phyloP scores from a whole-genome alignment of 2,888 invertebrate species.

The Acronicta psi region DNA sequence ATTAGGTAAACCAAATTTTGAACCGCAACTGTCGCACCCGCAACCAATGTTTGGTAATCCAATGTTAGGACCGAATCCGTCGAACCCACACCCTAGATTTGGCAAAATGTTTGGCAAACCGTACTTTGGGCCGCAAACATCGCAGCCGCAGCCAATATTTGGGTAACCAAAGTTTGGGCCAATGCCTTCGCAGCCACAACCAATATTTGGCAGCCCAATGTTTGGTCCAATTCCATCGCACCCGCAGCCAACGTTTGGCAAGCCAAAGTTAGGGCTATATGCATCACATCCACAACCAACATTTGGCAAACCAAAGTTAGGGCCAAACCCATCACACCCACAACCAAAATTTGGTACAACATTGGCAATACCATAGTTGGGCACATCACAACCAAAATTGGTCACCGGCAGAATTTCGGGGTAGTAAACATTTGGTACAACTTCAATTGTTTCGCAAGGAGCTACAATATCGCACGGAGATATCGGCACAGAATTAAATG shows the following conservation, averaged over 20 bases:
- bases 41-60: conserved; percentile 4
- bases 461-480: conserved; percentile 31
- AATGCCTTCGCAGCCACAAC: conserved; percentile 18
- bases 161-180: conserved; percentile 1
- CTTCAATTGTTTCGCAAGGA: conserved; percentile 33
- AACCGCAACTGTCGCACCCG: conserved; percentile 11
- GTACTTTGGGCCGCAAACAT: background rate
- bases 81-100: conserved; percentile 15
- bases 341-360: background rate
- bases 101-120: background rate
- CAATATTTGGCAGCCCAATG: conserved; percentile 10
- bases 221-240: background rate
- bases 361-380: conserved; percentile 8
- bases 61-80: conserved; percentile 3
- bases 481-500: conserved; percentile 16
- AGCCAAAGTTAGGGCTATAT: conserved; percentile 9
- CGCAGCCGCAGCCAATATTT: conserved; percentile 11
- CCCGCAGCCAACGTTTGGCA: conserved; percentile 2
- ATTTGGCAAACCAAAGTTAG: background rate
- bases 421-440: conserved; percentile 38
- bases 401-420: conserved; percentile 34
- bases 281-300: conserved; percentile 1
- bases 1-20: background rate
- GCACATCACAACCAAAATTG: conserved; percentile 19
- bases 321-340: background rate